Base-by-base conservation (phyloP, 2,888 invertebrate genomes). In the Drosophila prolongata region DNA sequence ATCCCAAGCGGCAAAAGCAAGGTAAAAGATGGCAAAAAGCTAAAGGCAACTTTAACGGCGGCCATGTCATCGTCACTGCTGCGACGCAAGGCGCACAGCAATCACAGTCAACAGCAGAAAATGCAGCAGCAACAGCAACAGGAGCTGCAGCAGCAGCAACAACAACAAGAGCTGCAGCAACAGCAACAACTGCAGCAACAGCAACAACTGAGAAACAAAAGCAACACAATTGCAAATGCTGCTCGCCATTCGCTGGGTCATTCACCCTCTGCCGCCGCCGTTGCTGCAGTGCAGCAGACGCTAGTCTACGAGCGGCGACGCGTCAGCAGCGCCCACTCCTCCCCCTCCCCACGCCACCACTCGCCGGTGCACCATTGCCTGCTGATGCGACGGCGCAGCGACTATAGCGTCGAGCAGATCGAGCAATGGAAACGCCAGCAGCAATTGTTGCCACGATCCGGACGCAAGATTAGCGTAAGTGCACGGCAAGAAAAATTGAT, bases 361-460 rank as follows among this genome's bases (percentile, higher is more conserved):
- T 89, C 89, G 5, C 88, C 89, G 6, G 80, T 88, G 55, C 88
- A 87, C 65, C 89, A 81, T 65, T 91, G 91, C 75, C 52, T 91
- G 59, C 73, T 90, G 35, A 58, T 90, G 78, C 90, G 90, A 24
- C 87, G 90, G 54, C 91, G 91, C 67, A 90, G 87, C 75, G 91
- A 90, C 61, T 90, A 89, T 68, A 85, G 85, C 58, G 83, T 85
- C n/a, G 85, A 85, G 53, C 88, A 85, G 73, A 83, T 85, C 73
- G 88, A 85, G 75, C 88, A 83, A 65, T 83, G 83, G 79, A 85
- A 87, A 61, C 88, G 87, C 6, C 87, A 85, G 37, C 86, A 80
- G 40, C 78, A 79, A 50, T 76, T 80, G 38, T 35, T 70, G 65
- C 56, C 78, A 27, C 76, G 78, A 53, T 66, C 77, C 30, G 79